A percentile compares a stretch with the other conserved stretches of the same genome.
Conservation (phyloP, 2,797 vertebrate species). For the Mus caroli region DNA sequence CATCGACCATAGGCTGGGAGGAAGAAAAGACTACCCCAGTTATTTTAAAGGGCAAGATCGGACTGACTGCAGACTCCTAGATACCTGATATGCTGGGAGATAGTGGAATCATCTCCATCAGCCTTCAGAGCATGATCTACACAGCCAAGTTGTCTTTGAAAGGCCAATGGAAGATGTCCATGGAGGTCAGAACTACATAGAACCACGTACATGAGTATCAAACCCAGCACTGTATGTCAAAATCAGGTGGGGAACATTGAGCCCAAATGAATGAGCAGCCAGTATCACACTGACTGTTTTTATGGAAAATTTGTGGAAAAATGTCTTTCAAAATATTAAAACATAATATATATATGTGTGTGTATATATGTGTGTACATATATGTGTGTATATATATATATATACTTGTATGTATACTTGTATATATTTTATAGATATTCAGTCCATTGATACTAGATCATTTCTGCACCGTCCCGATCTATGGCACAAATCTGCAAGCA, state of each 20-base stretch:
- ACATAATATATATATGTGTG: neutral
- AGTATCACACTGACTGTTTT: accelerated
- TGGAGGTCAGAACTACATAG: neutral
- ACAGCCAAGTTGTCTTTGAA: neutral
- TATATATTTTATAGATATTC: neutral
- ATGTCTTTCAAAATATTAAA: neutral
- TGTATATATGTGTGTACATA: too few relatives aligned
- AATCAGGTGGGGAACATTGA: neutral
- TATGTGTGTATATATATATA: too few relatives aligned
- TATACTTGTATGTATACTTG: too few relatives aligned
- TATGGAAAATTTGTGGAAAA: neutral
- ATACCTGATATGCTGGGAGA: neutral
- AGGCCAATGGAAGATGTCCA: neutral
- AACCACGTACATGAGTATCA: neutral
- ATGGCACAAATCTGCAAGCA: neutral
- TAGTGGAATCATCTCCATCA: accelerated
- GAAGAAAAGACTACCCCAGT: neutral
- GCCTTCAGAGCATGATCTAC: neutral
- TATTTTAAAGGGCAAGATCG: neutral
- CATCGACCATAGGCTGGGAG: neutral
- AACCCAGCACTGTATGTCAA: neutral
- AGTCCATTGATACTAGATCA: neutral
- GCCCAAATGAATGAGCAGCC: accelerated
- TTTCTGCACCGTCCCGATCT: neutral
- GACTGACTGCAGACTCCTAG: neutral